These are phyloP conservation scores for Pteruthius melanotis DNA, from an alignment of 2,113 vertebrate species.

Conservation along the genomic window DNA sequence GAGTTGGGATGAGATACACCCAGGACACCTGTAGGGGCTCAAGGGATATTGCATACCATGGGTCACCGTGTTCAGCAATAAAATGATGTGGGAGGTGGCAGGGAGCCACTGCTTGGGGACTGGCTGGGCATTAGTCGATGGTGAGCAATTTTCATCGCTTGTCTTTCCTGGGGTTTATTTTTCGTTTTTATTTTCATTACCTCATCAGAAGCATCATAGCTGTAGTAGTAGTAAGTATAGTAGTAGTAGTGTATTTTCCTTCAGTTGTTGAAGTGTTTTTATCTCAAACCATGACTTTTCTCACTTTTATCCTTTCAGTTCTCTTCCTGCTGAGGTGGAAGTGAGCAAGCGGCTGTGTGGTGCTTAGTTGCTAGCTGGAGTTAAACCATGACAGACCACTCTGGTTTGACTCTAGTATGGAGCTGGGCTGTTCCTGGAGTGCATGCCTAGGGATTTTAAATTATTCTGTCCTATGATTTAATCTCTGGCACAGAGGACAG, in stretches of 20 bases:
- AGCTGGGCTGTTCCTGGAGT: background rate
- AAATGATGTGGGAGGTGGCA: background rate
- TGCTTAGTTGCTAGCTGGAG: background rate
- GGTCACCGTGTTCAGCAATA: background rate
- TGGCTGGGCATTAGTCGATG: background rate
- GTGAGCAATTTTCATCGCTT: background rate
- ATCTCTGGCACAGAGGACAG: background rate
- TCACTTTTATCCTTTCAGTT: background rate
- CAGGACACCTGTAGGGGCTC: background rate
- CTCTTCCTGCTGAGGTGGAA: background rate
- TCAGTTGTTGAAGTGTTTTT: background rate
- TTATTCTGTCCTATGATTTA: background rate
- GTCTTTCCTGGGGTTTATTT: background rate
- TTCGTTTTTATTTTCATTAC: background rate
- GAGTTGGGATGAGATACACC: background rate
- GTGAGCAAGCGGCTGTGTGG: accelerated
- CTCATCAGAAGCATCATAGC: background rate
- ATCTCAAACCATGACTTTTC: background rate
- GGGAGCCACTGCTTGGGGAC: accelerated
- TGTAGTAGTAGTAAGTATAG: no score
- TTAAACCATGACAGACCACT: background rate
- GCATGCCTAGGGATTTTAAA: background rate
- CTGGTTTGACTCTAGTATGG: background rate
- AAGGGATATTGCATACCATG: no score
- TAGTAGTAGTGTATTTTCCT: background rate